A percentile compares a stretch with the other conserved stretches of the same genome.
Conservation (phyloP, 2,797 vertebrate species). For the Cynodonichthys magdalenae region DNA sequence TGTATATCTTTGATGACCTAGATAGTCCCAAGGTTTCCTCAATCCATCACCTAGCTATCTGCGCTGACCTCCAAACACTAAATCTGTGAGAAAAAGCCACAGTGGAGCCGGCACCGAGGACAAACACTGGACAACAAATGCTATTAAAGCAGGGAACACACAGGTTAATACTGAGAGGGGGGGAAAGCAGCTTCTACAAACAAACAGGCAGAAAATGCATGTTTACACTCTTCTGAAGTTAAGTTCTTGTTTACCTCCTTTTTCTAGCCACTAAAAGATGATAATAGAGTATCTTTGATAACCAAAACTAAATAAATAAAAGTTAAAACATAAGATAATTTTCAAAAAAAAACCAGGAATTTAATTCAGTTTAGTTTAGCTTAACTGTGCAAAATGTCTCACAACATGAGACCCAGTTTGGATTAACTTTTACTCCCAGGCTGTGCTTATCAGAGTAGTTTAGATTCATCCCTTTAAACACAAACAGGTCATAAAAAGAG, state of each 20-base stretch:
- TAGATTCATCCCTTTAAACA: not conserved
- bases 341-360: no score
- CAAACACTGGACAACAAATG: constrained; percentile 36
- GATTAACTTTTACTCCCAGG: not conserved
- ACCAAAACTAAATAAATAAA: not conserved
- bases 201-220: not conserved
- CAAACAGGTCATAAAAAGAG: not conserved
- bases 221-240: not conserved
- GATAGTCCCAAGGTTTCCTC: constrained; percentile 61
- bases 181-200: not conserved
- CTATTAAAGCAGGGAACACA: constrained; percentile 21
- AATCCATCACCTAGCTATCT: constrained; percentile 72
- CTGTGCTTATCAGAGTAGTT: not conserved
- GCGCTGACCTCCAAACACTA: constrained; percentile 47
- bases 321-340: not conserved
- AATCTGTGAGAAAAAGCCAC: constrained; percentile 54
- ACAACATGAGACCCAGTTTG: no score
- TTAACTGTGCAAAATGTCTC: no score
- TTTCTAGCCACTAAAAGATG: not conserved
- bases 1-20: constrained; percentile 59
- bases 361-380: no score
- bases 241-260: not conserved
- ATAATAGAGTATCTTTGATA: not conserved
- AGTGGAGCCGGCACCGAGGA: constrained; percentile 16
- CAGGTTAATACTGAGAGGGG: constrained; percentile 4